Evolutionary conservation across 2,888 invertebrate genomes (phyloP), one percentile per base, ranked within the genome.

Genomic region (Geotrupes spiniger): DNA sequence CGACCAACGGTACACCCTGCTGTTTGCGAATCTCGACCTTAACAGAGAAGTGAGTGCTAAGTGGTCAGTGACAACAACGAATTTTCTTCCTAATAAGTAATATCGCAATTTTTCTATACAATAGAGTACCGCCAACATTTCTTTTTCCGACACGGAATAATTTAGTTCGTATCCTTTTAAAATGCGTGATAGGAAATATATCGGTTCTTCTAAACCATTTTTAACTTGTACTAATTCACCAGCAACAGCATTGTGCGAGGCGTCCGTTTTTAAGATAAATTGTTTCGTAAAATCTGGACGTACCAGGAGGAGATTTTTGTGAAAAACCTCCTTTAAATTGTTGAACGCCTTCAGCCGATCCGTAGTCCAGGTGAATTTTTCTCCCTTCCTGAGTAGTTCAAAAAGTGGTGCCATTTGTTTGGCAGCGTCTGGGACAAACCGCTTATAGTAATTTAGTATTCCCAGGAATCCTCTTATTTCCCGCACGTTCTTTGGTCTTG

Each of bases 241-340:
- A 3, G 4, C 28, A 1, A 42, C 12, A 2, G 42, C 42, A 14
- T 5, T 9, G 9, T 31, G 15, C 14, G 28, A 27, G 3, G 29
- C 29, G 29, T 42, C 42, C 10, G 42, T 42, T 12, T 31, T 28
- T 9, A 42, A 29, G 8, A 29, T 15, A 31, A 42, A 42, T 4
- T 14, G 6, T 15, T 29, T 14, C 6, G 27, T 14, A 17, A 29
- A 42, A 27, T 42, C 29, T 5, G 42, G 42, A n/a, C 29, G 31
- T 29, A 15, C 12, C 16, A 42, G 12, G 8, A 29, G 6, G 8
- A 42, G 27, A 4, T 29, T 14, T 31, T 42, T 4, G 9, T 42
- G 11, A 28, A 42, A 42, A 8, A n/a, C 14, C 17, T 28, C n/a
- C 17, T 42, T 42, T 16, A 42, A 27, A 11, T 42, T n/a, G 5